Conservation (phyloP, 2,113 vertebrate genomes). For the Passer domesticus region DNA sequence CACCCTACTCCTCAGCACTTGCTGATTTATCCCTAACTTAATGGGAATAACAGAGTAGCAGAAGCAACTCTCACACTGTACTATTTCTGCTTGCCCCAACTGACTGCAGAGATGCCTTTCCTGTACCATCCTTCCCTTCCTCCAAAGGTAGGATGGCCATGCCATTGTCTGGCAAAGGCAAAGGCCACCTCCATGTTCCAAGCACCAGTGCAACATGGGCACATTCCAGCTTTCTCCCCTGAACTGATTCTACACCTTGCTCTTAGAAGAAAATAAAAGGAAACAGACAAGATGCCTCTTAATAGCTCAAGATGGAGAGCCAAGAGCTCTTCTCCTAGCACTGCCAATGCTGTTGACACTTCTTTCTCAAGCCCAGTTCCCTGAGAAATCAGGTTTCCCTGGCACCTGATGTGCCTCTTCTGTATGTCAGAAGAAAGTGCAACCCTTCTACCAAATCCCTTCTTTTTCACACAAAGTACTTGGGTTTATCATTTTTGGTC, state of each 20-base stretch:
- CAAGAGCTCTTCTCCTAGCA: not conserved
- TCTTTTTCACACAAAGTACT: not conserved
- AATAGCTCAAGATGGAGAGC: not conserved
- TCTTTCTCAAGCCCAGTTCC: not conserved
- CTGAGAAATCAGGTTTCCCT: not conserved
- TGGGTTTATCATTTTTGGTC: not conserved
- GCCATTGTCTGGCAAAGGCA: not conserved
- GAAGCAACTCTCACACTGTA: not conserved
- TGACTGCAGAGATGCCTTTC: not conserved
- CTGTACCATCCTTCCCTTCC: not conserved
- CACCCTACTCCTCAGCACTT: not conserved
- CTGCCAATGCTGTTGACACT: not conserved
- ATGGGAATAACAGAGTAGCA: not conserved
- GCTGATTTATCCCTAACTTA: not conserved
- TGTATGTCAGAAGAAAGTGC: not conserved
- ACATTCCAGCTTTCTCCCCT: not conserved
- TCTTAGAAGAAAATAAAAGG: not conserved
- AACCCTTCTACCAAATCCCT: not conserved
- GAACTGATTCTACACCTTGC: not conserved
- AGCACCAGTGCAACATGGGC: not conserved
- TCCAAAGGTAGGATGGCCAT: not conserved
- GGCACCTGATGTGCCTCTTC: not conserved
- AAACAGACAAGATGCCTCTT: not conserved
- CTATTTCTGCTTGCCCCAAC: accelerated
- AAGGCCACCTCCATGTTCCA: not conserved